Evolutionary conservation across 2,797 vertebrate species (phyloP).

Genomic region (Ambastaia sidthimunki): DNA sequence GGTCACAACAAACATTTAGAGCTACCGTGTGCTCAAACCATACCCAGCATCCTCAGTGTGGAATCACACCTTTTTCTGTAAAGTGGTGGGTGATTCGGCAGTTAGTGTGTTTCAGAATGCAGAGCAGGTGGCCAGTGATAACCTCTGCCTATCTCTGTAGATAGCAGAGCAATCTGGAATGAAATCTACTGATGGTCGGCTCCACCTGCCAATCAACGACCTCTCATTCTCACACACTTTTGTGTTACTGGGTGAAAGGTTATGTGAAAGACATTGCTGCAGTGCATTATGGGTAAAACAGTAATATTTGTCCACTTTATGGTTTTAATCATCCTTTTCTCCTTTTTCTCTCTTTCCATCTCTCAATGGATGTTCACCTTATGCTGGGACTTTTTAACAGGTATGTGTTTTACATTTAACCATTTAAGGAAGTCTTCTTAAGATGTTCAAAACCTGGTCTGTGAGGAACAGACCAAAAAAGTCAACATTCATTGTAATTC

Average conservation of each 20-base stretch:
- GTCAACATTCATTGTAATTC: too few species aligned
- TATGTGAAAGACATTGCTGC: slow-evolving; percentile 51
- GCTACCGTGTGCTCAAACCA: slow-evolving; percentile 7
- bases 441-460: too few species aligned
- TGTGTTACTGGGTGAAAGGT: slow-evolving; percentile 42
- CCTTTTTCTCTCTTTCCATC: slow-evolving; percentile 25
- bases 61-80: slow-evolving; percentile 65
- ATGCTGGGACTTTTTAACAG: slow-evolving; percentile 68
- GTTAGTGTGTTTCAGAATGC: slow-evolving; percentile 76
- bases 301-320: slow-evolving; percentile 36
- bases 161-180: slow-evolving; percentile 80
- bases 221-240: slow-evolving; percentile 42
- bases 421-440: too few species aligned
- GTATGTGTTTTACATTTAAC: slow-evolving; percentile 63
- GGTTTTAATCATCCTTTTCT: slow-evolving; percentile 44
- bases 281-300: slow-evolving; percentile 3
- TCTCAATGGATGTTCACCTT: slow-evolving; percentile 35
- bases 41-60: neutral
- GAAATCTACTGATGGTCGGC: slow-evolving; percentile 74
- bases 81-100: slow-evolving; percentile 70
- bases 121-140: slow-evolving; percentile 71
- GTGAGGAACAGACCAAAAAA: too few species aligned
- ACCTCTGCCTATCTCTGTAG: slow-evolving; percentile 79
- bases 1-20: slow-evolving; percentile 13
- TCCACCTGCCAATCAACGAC: slow-evolving; percentile 72